Conservation (phyloP, 2,797 vertebrate species). For the Mormyrops attenuatus region DNA sequence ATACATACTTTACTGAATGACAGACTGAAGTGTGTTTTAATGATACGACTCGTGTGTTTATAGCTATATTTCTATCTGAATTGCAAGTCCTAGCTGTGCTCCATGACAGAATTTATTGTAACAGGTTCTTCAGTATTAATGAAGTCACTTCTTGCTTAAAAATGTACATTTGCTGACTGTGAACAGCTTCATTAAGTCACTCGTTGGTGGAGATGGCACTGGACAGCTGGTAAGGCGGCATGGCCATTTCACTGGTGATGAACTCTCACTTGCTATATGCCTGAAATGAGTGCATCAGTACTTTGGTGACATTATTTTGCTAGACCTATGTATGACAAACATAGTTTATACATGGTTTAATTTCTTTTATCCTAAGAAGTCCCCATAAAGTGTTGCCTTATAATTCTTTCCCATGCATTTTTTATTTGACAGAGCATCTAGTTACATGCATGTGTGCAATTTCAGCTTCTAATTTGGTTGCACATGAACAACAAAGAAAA, state of each 20-base stretch:
- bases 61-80: not conserved
- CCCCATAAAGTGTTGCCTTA: not conserved
- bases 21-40: not conserved
- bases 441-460: conserved; percentile 32
- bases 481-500: conserved; percentile 47
- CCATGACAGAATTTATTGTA: not conserved
- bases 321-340: no score
- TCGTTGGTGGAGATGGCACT: not conserved
- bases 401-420: not conserved
- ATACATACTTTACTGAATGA: not conserved
- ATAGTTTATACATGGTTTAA: not conserved
- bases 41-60: not conserved
- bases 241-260: not conserved
- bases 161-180: not conserved
- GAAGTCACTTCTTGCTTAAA: not conserved
- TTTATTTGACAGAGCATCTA: conserved; percentile 34
- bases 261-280: not conserved
- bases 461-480: conserved; percentile 41
- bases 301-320: not conserved
- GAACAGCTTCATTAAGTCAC: conserved; percentile 5
- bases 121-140: not conserved
- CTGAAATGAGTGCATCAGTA: not conserved
- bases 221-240: not conserved
- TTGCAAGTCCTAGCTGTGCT: not conserved
- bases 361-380: not conserved